A percentile compares a stretch with the other conserved stretches of the same genome.
Conservation (phyloP, 2,113 vertebrate species). For the Dromaius novaehollandiae region DNA sequence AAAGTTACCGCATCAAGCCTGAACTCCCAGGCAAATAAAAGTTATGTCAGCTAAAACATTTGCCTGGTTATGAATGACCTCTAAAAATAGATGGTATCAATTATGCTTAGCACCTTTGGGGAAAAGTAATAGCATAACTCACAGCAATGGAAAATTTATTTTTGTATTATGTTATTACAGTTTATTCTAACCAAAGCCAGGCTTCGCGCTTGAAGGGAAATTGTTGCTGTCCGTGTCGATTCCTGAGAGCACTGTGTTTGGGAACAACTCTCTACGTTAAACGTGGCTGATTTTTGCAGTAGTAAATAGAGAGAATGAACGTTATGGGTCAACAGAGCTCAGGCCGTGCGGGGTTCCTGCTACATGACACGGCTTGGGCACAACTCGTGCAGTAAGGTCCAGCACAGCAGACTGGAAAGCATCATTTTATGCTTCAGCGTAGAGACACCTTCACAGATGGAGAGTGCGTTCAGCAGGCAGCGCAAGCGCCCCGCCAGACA, state of each 20-base stretch:
- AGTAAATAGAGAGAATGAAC: rapidly evolving
- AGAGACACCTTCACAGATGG: no score
- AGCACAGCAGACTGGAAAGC: no score
- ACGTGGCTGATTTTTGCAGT: rapidly evolving
- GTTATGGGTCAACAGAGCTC: no score
- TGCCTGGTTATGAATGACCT: no score
- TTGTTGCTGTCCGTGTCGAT: rapidly evolving
- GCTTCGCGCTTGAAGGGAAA: no score
- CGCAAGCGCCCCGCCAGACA: no score
- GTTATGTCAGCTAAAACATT: not conserved
- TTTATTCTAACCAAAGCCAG: not conserved
- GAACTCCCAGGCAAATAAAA: not conserved
- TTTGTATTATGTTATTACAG: rapidly evolving
- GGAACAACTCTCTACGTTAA: not conserved
- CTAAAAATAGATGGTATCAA: rapidly evolving
- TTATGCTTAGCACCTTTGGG: rapidly evolving
- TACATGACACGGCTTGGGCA: no score
- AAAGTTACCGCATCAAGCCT: rapidly evolving
- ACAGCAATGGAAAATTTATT: no score
- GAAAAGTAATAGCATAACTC: not conserved
- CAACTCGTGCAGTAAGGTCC: no score
- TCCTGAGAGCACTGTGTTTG: not conserved
- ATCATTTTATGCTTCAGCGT: no score
- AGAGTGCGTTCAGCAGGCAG: no score
- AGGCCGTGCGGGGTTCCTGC: not conserved